These are phyloP conservation scores for Chelonia mydas DNA, from an alignment of 2,797 vertebrate species.

Conservation along the genomic window DNA sequence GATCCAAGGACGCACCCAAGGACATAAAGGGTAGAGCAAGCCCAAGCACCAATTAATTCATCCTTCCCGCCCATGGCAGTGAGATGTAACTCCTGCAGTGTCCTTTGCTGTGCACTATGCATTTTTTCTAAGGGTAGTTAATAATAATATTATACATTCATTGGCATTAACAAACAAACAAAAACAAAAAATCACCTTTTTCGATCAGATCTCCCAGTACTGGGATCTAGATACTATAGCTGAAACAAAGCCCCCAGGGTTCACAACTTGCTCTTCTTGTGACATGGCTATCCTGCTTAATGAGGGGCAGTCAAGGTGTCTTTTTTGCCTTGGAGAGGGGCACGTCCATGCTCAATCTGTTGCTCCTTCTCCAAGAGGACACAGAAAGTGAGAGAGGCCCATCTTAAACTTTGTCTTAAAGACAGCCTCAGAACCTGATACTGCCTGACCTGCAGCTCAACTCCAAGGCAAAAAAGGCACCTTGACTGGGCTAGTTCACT, in stretches of 20 bases:
- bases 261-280: background rate
- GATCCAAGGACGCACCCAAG: background rate
- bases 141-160: too few relatives aligned
- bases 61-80: rapidly evolving
- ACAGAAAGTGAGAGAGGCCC: background rate
- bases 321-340: background rate
- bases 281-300: background rate
- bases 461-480: background rate
- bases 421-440: background rate
- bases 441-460: background rate
- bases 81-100: background rate
- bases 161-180: background rate
- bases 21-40: background rate
- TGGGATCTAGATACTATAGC: background rate
- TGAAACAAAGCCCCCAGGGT: background rate
- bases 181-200: background rate
- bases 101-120: background rate
- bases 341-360: background rate
- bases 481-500: background rate
- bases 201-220: background rate
- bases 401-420: background rate
- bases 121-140: background rate
- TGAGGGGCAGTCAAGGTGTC: background rate
- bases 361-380: background rate
- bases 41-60: background rate